Evolutionary conservation across 2,113 vertebrate species (phyloP).

Genomic region (Probosciger aterrimus): DNA sequence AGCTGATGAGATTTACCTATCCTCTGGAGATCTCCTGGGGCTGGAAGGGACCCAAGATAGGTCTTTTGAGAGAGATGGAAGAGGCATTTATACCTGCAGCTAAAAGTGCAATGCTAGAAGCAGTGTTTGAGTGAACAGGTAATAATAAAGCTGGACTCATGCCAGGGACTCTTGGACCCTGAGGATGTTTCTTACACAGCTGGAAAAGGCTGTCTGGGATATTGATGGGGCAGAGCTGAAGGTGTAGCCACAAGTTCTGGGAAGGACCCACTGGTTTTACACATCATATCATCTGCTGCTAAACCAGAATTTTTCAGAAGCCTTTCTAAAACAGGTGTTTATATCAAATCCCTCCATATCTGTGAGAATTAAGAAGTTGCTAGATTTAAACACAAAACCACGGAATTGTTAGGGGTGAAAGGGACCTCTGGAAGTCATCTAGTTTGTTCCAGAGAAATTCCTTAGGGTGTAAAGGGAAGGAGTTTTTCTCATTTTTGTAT

Average conservation of each 20-base stretch:
- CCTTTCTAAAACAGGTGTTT: background rate
- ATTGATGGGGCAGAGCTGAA: background rate
- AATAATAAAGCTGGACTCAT: background rate
- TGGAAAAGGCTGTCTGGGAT: background rate
- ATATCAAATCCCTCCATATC: background rate
- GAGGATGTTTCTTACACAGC: background rate
- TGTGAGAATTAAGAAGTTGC: background rate
- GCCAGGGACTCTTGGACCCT: background rate
- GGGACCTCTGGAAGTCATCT: background rate
- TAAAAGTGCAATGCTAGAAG: background rate
- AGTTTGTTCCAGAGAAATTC: background rate
- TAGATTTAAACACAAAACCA: background rate
- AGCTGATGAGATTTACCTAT: background rate
- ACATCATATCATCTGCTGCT: background rate
- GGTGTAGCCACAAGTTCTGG: background rate
- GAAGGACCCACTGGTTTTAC: background rate
- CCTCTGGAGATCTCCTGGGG: background rate
- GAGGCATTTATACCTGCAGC: background rate
- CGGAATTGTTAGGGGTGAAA: background rate
- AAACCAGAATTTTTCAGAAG: background rate
- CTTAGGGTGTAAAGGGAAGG: background rate
- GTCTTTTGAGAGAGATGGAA: background rate
- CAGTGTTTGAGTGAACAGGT: rapidly evolving
- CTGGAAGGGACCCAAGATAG: background rate
- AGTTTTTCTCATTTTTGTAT: background rate